These are phyloP conservation scores for Kryptopterus vitreolus DNA, from an alignment of 2,797 vertebrate genomes.

Conservation along the genomic window DNA sequence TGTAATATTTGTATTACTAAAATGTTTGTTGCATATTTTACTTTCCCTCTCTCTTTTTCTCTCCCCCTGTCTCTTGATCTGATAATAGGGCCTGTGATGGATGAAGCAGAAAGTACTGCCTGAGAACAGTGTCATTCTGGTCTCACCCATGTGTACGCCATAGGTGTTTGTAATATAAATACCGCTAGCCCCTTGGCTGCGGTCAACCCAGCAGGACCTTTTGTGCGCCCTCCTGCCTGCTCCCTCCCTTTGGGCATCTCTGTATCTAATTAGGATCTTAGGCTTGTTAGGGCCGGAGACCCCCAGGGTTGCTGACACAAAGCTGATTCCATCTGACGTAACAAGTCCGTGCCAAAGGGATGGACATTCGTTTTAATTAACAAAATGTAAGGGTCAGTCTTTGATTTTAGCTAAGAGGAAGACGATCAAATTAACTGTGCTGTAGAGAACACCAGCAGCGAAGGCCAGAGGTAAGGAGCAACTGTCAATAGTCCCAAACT, in stretches of 20 bases:
- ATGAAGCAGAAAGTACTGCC: constrained; percentile 51
- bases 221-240: constrained; percentile 51
- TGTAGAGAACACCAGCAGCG: constrained; percentile 31
- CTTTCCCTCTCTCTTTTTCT: constrained; percentile 18
- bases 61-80: constrained; percentile 38
- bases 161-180: constrained; percentile 73
- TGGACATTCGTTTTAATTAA: constrained; percentile 83
- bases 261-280: constrained; percentile 78
- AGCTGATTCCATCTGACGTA: constrained; percentile 81
- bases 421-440: constrained; percentile 48
- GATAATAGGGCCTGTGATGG: constrained; percentile 59
- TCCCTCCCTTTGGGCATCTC: constrained; percentile 49
- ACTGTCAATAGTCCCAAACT: constrained; percentile 27
- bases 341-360: constrained; percentile 81
- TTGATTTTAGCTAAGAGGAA: constrained; percentile 62
- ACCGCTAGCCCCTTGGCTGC: constrained; percentile 59
- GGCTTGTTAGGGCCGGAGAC: constrained; percentile 73
- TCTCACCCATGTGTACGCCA: constrained; percentile 61
- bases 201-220: constrained; percentile 71
- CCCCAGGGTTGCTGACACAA: constrained; percentile 66
- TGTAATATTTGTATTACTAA: background rate
- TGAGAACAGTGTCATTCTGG: constrained; percentile 56
- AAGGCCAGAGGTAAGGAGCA: constrained; percentile 41
- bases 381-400: constrained; percentile 76
- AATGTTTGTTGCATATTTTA: background rate